Percentiles rank a stretch among this genome's conserved stretches.
phyloP scores from a whole-genome alignment of 2,888 invertebrate species.

The Diarsia brunnea region DNA sequence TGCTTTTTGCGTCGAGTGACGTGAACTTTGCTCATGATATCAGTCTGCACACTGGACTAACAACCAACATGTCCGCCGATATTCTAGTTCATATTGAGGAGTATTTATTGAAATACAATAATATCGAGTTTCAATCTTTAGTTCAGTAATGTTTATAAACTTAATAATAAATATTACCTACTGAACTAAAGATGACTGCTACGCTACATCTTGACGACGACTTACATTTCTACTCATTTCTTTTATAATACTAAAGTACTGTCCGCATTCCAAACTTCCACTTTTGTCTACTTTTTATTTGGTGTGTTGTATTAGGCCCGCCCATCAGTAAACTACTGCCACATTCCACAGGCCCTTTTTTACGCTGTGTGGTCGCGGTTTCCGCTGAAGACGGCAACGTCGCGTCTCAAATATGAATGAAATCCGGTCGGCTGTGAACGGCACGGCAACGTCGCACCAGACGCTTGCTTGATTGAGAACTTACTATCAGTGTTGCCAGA shows the following conservation, averaged over 20 bases:
- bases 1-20: slow-evolving; percentile 81
- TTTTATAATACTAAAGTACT: slow-evolving; percentile 71
- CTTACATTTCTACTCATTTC: slow-evolving; percentile 18
- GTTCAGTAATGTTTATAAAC: neutral
- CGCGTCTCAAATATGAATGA: slow-evolving; percentile 91
- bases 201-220: neutral
- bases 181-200: slow-evolving; percentile 10
- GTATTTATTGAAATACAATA: slow-evolving; percentile 5
- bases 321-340: slow-evolving; percentile 88
- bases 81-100: neutral
- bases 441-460: slow-evolving; percentile 89
- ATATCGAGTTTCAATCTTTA: neutral
- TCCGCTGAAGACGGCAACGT: slow-evolving; percentile 90
- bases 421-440: slow-evolving; percentile 88
- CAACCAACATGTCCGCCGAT: slow-evolving; percentile 26
- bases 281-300: slow-evolving; percentile 85
- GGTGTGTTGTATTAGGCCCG: slow-evolving; percentile 85
- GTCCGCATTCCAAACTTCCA: slow-evolving; percentile 85
- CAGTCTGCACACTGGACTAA: slow-evolving; percentile 61
- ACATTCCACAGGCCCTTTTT: slow-evolving; percentile 90
- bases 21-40: slow-evolving; percentile 72
- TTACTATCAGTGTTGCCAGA: slow-evolving; percentile 77
- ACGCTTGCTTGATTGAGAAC: slow-evolving; percentile 89
- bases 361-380: slow-evolving; percentile 91
- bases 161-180: slow-evolving; percentile 11